Evolutionary conservation across 2,888 invertebrate genomes (phyloP).

Genomic region (Tribolium freemani): DNA sequence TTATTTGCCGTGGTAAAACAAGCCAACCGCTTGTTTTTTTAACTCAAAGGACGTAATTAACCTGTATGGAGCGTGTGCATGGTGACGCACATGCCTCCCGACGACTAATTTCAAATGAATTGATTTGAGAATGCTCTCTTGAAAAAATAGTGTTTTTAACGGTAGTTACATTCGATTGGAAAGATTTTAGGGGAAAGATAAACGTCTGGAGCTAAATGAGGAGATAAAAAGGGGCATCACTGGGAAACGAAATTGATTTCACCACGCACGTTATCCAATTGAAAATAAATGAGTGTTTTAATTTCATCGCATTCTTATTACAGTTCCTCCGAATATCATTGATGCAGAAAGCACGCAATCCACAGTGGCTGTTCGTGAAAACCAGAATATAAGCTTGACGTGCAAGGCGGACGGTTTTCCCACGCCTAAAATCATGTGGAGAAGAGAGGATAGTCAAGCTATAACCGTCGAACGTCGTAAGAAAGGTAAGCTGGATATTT

Average conservation of each 20-base stretch:
- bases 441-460: conserved; percentile 89
- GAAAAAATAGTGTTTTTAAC: not conserved
- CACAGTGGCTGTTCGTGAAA: conserved; percentile 92
- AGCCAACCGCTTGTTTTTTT: not conserved
- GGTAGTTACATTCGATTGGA: not conserved
- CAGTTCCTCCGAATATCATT: conserved; percentile 95
- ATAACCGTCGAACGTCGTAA: conserved; percentile 88
- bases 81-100: not conserved
- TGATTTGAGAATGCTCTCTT: not conserved
- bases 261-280: conserved; percentile 38
- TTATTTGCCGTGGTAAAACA: not conserved
- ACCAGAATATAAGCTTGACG: conserved; percentile 92
- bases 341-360: conserved; percentile 93
- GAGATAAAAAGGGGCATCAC: conserved; percentile 34
- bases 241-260: conserved; percentile 34
- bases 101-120: not conserved
- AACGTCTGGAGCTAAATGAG: conserved; percentile 25
- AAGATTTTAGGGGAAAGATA: conserved; percentile 20
- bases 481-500: conserved; percentile 77
- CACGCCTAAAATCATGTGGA: conserved; percentile 93
- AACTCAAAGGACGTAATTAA: not conserved
- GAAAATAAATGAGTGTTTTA: conserved; percentile 43
- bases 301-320: conserved; percentile 55
- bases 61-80: not conserved
- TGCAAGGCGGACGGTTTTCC: conserved; percentile 95